Base-by-base conservation (phyloP, 2,797 vertebrate genomes). In the Sphenopsis melanotis region DNA sequence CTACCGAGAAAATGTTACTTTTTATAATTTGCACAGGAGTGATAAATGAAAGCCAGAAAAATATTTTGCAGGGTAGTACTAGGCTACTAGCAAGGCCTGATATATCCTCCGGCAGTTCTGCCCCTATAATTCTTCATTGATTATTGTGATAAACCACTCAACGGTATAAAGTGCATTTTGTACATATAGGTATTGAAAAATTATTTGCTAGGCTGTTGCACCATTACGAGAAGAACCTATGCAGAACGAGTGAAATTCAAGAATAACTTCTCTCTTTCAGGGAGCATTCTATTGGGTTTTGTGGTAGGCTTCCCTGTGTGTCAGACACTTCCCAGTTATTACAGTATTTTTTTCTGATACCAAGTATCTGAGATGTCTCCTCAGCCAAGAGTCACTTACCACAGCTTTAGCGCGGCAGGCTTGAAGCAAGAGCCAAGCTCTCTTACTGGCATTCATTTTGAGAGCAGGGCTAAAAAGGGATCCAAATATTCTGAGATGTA, bases 101-200 rank as follows among this genome's bases (percentile, higher is more conserved):
- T 32, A 7, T 12, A 60, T 29, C 50, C 24, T 42, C 5, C 39
- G 74, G 15, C 7, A 47, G 14, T 61, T 87, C 37, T 70, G 24
- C 30, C 37, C n/a, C 9, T 49, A 12, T 42, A 56, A 10, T 44
- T 72, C 42, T 68, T 23, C 18, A 22, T 6, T 56, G 46, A 7
- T 47, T 78, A n/a, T 12, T 46, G 3, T 30, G 32, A 65, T 46
- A 69, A 81, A n/a, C 11, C 22, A 53, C 41, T 41, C 23, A 64
- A 64, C 2, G 0, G 0, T 34, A 17, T 2, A 42, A 22, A 1
- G 4, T 34, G 13, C 0, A 4, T 34, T 75, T 59, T 65, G 30
- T n/a, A 57, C 3, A 3, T 36, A 39, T 3, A 64, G 11, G 27
- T 4, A 9, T 15, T 49, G 41, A 64, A 56, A 14, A 32, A 42